These are phyloP conservation scores for Chinchilla lanigera DNA, from an alignment of 2,113 vertebrate genomes.

Conservation along the genomic window DNA sequence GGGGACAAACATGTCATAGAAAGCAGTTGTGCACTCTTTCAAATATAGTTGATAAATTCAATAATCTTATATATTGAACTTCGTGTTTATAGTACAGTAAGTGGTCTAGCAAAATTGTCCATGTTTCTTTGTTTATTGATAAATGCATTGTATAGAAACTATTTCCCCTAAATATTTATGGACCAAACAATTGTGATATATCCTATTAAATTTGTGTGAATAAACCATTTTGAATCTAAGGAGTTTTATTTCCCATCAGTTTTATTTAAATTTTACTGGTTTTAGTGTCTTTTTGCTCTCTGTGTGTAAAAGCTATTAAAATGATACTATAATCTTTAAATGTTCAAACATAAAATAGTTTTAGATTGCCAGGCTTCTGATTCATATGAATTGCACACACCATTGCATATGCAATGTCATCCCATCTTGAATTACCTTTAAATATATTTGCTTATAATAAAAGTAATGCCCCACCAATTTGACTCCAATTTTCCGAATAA, in stretches of 20 bases:
- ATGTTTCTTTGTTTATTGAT: conserved; percentile 99
- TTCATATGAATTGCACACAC: conserved; percentile 82
- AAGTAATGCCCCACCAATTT: conserved; percentile 99
- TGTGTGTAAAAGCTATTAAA: conserved; percentile 80
- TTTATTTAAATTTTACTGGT: conserved; percentile 80
- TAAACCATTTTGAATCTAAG: conserved; percentile 98
- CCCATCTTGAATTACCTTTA: conserved; percentile 80
- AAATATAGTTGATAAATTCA: conserved; percentile 98
- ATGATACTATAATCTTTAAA: conserved; percentile 69
- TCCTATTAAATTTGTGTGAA: conserved; percentile 99
- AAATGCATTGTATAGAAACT: conserved; percentile 99
- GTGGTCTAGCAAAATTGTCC: conserved; percentile 99
- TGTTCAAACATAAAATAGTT: conserved; percentile 79
- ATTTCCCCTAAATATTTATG: conserved; percentile 99
- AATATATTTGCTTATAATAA: conserved; percentile 87
- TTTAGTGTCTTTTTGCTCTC: conserved; percentile 71
- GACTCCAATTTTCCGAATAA: conserved; percentile 88
- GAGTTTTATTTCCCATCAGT: conserved; percentile 98
- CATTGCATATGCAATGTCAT: conserved; percentile 81
- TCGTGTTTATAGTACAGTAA: conserved; percentile 99
- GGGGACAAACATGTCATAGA: conserved; percentile 98
- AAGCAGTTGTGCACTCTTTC: conserved; percentile 99
- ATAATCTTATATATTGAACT: conserved; percentile 99
- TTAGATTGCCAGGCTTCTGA: conserved; percentile 79
- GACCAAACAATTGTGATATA: conserved; percentile 99